Conservation (phyloP, 2,113 vertebrate species). For the Sisor rabdophorus region DNA sequence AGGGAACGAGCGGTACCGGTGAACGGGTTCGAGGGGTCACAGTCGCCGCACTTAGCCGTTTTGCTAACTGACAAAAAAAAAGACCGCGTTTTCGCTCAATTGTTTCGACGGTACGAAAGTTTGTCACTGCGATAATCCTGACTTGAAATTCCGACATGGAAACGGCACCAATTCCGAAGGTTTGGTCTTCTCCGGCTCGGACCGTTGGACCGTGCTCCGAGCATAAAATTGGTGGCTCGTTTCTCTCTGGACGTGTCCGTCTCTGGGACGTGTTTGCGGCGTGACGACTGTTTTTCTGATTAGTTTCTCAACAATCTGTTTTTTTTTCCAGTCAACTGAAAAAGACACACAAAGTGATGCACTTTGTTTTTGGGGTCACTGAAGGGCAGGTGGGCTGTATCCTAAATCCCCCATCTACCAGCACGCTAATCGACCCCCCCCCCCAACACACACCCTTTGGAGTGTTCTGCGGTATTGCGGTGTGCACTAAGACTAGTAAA, state of each 20-base stretch:
- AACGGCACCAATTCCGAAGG: background rate
- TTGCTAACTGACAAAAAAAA: background rate
- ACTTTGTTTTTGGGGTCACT: background rate
- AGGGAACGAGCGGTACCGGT: background rate
- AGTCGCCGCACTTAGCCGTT: background rate
- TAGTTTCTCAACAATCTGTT: no score
- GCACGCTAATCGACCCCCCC: no score
- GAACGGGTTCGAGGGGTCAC: background rate
- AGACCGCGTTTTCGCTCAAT: background rate
- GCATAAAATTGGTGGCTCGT: constrained; percentile 20
- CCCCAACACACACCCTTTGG: no score
- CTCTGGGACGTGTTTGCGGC: constrained; percentile 18
- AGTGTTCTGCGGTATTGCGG: no score
- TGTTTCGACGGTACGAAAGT: background rate
- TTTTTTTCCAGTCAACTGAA: background rate
- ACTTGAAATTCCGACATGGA: background rate
- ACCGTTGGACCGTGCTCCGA: constrained; percentile 29
- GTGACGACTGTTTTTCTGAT: background rate
- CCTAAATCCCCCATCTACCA: background rate
- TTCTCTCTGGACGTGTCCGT: constrained; percentile 38
- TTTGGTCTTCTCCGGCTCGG: background rate
- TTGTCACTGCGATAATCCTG: background rate
- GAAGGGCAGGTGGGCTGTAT: background rate
- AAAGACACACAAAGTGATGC: background rate
- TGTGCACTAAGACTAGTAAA: no score